Evolutionary conservation across 2,888 invertebrate species (phyloP), one percentile per base, ranked within the genome.

Genomic region (Nephrocerus scutellatus): DNA sequence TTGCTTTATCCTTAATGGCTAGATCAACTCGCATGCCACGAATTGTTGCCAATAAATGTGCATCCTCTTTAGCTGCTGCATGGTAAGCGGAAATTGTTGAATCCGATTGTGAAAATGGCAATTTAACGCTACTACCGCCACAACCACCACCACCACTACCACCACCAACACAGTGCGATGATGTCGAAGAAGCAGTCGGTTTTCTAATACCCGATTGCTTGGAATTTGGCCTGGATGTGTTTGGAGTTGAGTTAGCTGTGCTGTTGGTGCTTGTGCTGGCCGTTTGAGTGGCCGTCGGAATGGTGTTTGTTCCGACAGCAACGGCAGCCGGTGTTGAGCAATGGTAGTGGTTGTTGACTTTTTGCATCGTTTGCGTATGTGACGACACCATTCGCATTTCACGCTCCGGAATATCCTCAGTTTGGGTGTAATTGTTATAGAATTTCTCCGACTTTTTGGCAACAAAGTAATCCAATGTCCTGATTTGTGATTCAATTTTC

Each of bases 41-140:
- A 52, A 87, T 83, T 0, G 86, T 85, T 1, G 85, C 84, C 16
- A 86, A 64, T 30, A 87, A 71, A 68, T 87, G 84, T 21, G 82
- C 74, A 50, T 86, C 85, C 53, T 84, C 83, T 60, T 80, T 83
- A 45, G 74, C 73, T 44, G 73, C 72, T 36, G 55, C 56, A 41
- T 58, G 55, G 39, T 55, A 51, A 15, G 49, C 48, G 13, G 61
- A 59, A 19, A 65, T 52, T 5, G 65, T 62, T 9, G 74, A 64
- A 25, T 76, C 75, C 25, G 75, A 75, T 51, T 75, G 74, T 2
- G 75, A 70, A 30, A 74, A 52, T 48, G 74, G 70, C 53, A 72
- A 71, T 48, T 74, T 76, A 33, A 43, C 36, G 20, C n/a, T n/a
- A n/a, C n/a, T n/a, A n/a, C n/a, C n/a, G n/a, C n/a, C n/a, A n/a